These are phyloP conservation scores for Diploptera punctata DNA, from an alignment of 2,888 invertebrate genomes.

Conservation along the genomic window DNA sequence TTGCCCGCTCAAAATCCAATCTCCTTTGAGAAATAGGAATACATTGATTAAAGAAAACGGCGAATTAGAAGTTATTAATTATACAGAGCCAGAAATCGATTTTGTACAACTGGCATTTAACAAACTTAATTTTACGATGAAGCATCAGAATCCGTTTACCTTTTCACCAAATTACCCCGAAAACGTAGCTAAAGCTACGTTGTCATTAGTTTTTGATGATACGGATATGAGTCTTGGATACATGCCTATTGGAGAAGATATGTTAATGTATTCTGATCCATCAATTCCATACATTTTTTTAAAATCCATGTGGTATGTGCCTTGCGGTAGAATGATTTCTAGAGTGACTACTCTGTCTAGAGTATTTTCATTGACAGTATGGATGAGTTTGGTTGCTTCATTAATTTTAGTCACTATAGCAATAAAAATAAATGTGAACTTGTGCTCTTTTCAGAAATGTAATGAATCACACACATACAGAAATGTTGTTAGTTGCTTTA, in stretches of 20 bases:
- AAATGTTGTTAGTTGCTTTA: neutral
- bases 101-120: too few relatives aligned
- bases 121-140: too few relatives aligned
- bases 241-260: neutral
- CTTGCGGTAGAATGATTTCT: neutral
- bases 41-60: too few relatives aligned
- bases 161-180: too few relatives aligned
- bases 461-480: neutral
- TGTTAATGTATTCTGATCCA: neutral
- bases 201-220: too few relatives aligned
- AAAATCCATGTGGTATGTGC: neutral
- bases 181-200: too few relatives aligned
- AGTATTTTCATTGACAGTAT: neutral
- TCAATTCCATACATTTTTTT: neutral
- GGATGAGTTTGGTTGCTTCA: neutral
- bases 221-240: neutral
- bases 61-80: too few relatives aligned
- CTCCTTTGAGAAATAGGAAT: too few relatives aligned
- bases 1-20: too few relatives aligned
- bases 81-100: too few relatives aligned
- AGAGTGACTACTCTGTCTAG: neutral
- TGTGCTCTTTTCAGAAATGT: neutral
- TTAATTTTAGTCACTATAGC: neutral
- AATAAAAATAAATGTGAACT: neutral
- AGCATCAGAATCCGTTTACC: too few relatives aligned